Conservation (phyloP, 2,113 vertebrate species). For the Oceanites oceanicus region DNA sequence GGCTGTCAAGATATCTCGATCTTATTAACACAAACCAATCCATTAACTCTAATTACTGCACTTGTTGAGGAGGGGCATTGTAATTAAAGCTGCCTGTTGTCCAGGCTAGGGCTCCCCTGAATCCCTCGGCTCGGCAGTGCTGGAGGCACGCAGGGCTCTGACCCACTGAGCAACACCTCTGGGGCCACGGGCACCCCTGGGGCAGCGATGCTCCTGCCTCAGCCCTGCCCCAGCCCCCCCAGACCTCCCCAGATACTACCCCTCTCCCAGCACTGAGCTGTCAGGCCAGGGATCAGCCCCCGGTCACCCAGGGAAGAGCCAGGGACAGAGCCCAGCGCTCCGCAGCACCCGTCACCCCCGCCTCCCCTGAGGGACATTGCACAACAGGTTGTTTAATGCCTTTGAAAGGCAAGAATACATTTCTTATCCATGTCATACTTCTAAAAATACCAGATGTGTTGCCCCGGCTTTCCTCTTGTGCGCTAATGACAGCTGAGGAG, state of each 20-base stretch:
- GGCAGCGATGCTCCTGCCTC: not conserved
- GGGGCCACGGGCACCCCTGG: not conserved
- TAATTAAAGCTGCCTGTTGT: constrained; percentile 18
- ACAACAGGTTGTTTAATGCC: not conserved
- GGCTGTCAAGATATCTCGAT: not conserved
- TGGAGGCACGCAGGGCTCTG: not conserved
- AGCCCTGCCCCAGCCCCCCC: not conserved
- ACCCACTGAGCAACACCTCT: not conserved
- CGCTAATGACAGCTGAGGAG: constrained; percentile 23
- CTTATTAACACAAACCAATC: not conserved
- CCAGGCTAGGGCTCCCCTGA: not conserved
- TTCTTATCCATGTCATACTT: not conserved
- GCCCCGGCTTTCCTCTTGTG: not conserved
- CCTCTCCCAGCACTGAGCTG: not conserved
- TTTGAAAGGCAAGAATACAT: not conserved
- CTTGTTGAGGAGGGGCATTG: constrained; percentile 1
- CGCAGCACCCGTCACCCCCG: fast-evolving
- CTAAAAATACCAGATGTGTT: not conserved
- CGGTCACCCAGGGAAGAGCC: fast-evolving
- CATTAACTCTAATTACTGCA: constrained; percentile 31
- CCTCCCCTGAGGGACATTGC: fast-evolving
- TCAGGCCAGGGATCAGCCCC: not conserved
- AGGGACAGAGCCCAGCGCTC: fast-evolving
- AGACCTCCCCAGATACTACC: not conserved
- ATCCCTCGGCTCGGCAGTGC: fast-evolving